A percentile compares a stretch with the other conserved stretches of the same genome.
Evolutionary conservation across 2,113 vertebrate genomes (phyloP).

Genomic region (Cheilinus undulatus): DNA sequence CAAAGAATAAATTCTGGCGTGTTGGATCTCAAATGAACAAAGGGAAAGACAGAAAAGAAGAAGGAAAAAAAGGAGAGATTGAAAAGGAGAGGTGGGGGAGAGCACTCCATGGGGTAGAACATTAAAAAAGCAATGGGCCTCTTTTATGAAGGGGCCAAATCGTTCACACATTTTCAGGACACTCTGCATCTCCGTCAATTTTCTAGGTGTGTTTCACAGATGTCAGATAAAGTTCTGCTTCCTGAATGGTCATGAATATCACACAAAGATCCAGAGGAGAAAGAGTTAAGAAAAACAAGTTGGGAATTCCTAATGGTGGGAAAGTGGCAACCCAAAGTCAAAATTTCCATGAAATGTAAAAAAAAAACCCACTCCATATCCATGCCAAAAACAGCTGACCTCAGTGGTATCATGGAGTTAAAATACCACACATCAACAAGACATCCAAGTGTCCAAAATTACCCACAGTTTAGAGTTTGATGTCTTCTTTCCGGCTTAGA

Average conservation of each 20-base stretch:
- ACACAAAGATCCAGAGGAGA: slow-evolving; percentile 48
- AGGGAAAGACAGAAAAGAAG: slow-evolving; percentile 17
- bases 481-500: slow-evolving; percentile 42
- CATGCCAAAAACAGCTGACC: slow-evolving; percentile 55
- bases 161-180: slow-evolving; percentile 84
- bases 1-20: neutral
- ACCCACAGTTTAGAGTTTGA: slow-evolving; percentile 36
- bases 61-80: slow-evolving; percentile 13
- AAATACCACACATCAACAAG: slow-evolving; percentile 34
- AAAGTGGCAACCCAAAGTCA: slow-evolving; percentile 46
- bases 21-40: slow-evolving; percentile 26
- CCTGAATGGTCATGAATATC: slow-evolving; percentile 71
- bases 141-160: slow-evolving; percentile 83
- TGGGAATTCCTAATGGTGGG: slow-evolving; percentile 27
- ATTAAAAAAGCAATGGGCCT: slow-evolving; percentile 69
- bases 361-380: slow-evolving; percentile 25
- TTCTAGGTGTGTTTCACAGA: slow-evolving; percentile 80
- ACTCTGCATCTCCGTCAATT: slow-evolving; percentile 61
- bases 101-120: slow-evolving; percentile 63
- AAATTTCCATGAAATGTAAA: slow-evolving; percentile 34
- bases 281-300: neutral
- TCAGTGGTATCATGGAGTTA: slow-evolving; percentile 20
- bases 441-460: slow-evolving; percentile 38
- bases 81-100: slow-evolving; percentile 27
- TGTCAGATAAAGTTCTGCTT: slow-evolving; percentile 75